Conservation (phyloP, 2,113 vertebrate species). For the Grantiella picta region DNA sequence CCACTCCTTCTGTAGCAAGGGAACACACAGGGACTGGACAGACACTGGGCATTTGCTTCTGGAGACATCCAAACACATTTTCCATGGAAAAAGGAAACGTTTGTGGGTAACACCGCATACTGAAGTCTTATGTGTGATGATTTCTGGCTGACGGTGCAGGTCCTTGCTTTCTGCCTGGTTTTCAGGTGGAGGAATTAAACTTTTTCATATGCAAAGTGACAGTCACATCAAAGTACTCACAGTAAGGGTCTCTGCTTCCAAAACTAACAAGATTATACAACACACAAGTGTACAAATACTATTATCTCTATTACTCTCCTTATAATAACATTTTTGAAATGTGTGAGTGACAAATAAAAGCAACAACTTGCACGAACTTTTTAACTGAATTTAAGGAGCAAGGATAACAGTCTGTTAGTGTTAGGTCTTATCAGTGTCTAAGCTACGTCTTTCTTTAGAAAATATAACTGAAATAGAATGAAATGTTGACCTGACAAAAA, state of each 20-base stretch:
- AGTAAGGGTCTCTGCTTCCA: background rate
- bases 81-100: background rate
- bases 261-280: background rate
- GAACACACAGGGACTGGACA: background rate
- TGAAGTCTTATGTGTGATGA: rapidly evolving
- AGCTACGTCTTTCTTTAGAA: background rate
- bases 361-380: background rate
- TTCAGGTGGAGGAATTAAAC: background rate
- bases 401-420: background rate
- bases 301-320: background rate
- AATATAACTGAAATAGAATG: background rate
- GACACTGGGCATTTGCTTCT: background rate
- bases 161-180: background rate
- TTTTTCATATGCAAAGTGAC: background rate
- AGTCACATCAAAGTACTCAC: background rate
- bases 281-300: background rate
- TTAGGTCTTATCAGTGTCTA: background rate
- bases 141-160: background rate
- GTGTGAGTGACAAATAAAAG: background rate
- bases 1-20: background rate
- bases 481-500: background rate
- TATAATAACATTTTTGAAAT: background rate
- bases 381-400: background rate
- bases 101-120: background rate
- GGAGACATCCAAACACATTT: background rate